These are phyloP conservation scores for Propithecus perrieri DNA, from an alignment of 2,797 vertebrate genomes.

Conservation along the genomic window DNA sequence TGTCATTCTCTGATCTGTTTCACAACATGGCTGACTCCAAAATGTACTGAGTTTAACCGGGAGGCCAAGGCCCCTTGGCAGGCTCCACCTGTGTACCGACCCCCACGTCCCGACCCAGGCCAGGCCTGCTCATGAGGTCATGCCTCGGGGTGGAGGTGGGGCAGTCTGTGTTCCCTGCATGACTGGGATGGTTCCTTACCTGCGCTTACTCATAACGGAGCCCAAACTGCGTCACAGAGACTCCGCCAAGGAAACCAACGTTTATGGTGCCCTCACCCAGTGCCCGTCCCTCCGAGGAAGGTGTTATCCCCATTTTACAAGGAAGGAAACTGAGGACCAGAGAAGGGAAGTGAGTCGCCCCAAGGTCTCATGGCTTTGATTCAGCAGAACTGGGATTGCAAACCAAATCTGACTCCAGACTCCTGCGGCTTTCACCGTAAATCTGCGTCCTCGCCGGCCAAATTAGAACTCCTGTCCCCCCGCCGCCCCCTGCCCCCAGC, in stretches of 20 bases:
- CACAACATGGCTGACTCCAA: neutral
- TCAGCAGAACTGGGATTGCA: neutral
- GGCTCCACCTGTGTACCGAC: rapidly evolving
- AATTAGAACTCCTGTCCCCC: neutral
- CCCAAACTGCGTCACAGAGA: neutral
- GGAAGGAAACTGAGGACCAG: slow-evolving; percentile 37
- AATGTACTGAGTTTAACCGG: neutral
- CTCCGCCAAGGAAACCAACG: slow-evolving; percentile 30
- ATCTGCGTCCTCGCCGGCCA: neutral
- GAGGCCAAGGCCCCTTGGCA: neutral
- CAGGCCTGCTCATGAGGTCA: neutral
- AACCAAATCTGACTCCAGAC: neutral
- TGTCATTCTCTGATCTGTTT: neutral
- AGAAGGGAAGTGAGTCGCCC: neutral
- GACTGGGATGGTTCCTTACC: neutral
- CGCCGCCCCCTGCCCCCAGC: neutral
- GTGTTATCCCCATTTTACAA: slow-evolving; percentile 38
- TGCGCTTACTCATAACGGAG: slow-evolving; percentile 61
- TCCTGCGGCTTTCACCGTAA: neutral
- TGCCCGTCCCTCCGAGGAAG: neutral
- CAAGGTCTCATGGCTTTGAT: neutral
- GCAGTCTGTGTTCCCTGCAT: neutral
- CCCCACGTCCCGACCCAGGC: neutral
- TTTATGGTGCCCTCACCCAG: neutral
- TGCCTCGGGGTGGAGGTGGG: rapidly evolving